These are phyloP conservation scores for Sympetrum striolatum DNA, from an alignment of 2,888 invertebrate genomes.

Conservation along the genomic window DNA sequence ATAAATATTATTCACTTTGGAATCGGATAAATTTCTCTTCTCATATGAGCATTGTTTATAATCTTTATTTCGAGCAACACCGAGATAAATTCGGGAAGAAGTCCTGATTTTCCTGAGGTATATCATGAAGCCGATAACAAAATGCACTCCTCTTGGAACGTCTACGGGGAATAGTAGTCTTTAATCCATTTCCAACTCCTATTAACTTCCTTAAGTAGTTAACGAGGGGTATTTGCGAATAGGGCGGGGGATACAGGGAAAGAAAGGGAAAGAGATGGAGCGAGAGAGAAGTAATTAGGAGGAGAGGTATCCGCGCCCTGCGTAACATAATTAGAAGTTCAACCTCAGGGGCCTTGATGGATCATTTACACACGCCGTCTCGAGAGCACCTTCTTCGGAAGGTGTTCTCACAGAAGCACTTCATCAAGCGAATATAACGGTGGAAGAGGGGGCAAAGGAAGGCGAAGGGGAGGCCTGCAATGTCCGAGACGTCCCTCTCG, in stretches of 20 bases:
- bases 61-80: too few relatives aligned
- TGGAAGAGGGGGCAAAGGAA: not conserved
- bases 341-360: constrained; percentile 13
- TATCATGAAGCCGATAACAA: not conserved
- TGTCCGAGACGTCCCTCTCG: not conserved
- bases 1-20: too few relatives aligned
- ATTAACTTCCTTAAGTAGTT: not conserved
- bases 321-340: constrained; percentile 18
- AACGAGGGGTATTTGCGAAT: not conserved
- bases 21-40: too few relatives aligned
- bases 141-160: not conserved
- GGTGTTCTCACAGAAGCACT: not conserved
- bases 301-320: not conserved
- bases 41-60: too few relatives aligned
- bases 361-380: not conserved
- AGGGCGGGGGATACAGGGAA: not conserved
- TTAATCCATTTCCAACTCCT: not conserved
- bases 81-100: too few relatives aligned
- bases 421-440: not conserved
- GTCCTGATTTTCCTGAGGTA: too few relatives aligned
- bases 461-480: not conserved
- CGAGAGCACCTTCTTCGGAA: not conserved
- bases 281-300: not conserved
- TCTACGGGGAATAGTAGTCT: not conserved
- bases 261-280: not conserved